Evolutionary conservation across 2,113 vertebrate genomes (phyloP).

Genomic region (Microtus montanus): DNA sequence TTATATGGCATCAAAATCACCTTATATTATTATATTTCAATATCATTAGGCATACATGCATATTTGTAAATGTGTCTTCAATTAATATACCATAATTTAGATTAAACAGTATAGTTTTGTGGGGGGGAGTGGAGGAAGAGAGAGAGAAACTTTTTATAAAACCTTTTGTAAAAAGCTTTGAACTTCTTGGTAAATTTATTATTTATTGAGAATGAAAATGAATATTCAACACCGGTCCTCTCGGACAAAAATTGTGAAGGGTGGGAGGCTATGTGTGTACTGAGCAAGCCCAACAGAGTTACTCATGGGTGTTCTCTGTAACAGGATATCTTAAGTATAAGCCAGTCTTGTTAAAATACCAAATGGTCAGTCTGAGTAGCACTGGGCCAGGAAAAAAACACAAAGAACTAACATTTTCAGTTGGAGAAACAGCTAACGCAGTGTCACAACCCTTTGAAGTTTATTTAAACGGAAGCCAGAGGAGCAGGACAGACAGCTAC

Average conservation of each 20-base stretch:
- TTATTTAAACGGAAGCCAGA: not conserved
- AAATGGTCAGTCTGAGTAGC: not conserved
- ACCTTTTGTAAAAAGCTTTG: not conserved
- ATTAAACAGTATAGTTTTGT: not conserved
- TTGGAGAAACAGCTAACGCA: not conserved
- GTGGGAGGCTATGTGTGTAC: not conserved
- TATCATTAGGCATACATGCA: not conserved
- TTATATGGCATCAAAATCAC: conserved; percentile 3
- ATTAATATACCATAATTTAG: conserved; percentile 6
- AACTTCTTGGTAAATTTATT: not conserved
- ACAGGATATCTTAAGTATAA: not conserved
- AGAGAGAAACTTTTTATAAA: not conserved
- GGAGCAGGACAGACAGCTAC: not conserved
- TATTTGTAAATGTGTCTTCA: not conserved
- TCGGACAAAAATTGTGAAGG: not conserved
- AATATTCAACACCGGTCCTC: not conserved
- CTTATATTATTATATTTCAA: not conserved
- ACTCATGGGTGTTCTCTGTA: not conserved
- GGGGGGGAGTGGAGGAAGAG: not conserved
- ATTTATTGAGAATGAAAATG: not conserved
- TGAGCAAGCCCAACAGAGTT: not conserved
- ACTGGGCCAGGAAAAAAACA: not conserved
- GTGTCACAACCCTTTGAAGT: not conserved
- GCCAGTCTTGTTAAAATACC: not conserved
- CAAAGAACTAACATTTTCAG: not conserved